Percentiles rank a stretch among this genome's conserved stretches.
These are phyloP conservation scores for Neuroscelio doddi DNA, from an alignment of 2,888 invertebrate species.

Conservation along the genomic window DNA sequence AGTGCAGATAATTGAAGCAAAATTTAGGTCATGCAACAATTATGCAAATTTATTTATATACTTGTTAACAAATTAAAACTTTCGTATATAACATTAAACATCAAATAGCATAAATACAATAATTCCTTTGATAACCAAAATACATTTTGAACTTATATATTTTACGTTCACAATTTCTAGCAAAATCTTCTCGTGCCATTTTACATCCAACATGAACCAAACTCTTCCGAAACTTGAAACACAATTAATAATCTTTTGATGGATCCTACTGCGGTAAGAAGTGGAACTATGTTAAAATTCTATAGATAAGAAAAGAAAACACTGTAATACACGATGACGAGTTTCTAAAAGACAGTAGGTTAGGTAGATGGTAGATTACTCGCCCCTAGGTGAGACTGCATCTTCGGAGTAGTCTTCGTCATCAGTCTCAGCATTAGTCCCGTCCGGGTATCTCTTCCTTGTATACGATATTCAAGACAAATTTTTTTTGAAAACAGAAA, in stretches of 20 bases:
- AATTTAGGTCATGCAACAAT: conserved; percentile 41
- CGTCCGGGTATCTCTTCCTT: conserved; percentile 60
- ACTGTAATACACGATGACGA: conserved; percentile 64
- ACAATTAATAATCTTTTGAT: conserved; percentile 26
- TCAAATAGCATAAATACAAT: neutral
- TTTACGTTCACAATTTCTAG: neutral
- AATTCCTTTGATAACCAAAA: neutral
- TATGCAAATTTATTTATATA: conserved; percentile 12
- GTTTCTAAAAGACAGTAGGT: conserved; percentile 69
- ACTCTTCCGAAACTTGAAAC: no score
- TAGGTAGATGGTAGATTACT: conserved; percentile 72
- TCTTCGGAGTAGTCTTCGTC: conserved; percentile 68
- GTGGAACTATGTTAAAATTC: conserved; percentile 46
- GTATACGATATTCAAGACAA: conserved; percentile 58
- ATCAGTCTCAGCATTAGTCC: conserved; percentile 64
- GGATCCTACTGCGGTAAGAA: conserved; percentile 54
- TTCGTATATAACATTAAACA: neutral
- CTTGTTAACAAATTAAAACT: conserved; percentile 3
- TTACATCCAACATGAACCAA: conserved; percentile 37
- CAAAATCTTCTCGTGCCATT: conserved; percentile 29
- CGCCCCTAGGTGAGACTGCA: conserved; percentile 69
- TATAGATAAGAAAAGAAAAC: conserved; percentile 59
- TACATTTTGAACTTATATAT: neutral
- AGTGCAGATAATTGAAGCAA: conserved; percentile 42
- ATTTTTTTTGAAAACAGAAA: conserved; percentile 30